Evolutionary conservation across 2,797 vertebrate species (phyloP).

Genomic region (Microctenopoma steveboyesi): DNA sequence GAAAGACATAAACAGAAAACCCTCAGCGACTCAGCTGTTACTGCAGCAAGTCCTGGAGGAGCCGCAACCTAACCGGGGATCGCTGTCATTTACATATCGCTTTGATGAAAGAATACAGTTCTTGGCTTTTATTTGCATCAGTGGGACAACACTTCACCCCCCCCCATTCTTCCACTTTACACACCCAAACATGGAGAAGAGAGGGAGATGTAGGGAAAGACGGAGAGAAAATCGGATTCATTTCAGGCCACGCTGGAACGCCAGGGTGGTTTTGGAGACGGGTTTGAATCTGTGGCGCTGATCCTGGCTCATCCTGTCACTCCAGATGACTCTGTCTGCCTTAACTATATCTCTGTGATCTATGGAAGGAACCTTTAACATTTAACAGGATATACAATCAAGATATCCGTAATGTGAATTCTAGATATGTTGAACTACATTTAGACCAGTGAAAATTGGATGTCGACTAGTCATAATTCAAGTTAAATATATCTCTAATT

Average conservation of each 20-base stretch:
- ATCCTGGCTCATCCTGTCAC: too few species aligned
- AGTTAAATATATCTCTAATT: too few species aligned
- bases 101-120: constrained; percentile 75
- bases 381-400: too few species aligned
- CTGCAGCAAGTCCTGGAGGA: constrained; percentile 70
- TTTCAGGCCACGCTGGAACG: constrained; percentile 36
- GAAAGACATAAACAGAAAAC: constrained; percentile 56
- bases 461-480: too few species aligned
- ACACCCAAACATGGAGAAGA: constrained; percentile 1
- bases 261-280: constrained; percentile 24
- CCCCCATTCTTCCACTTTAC: constrained; percentile 12
- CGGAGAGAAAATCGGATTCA: background rate
- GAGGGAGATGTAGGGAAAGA: background rate
- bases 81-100: constrained; percentile 74
- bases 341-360: too few species aligned
- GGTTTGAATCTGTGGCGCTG: constrained; percentile 5
- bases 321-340: too few species aligned
- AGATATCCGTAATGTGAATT: too few species aligned
- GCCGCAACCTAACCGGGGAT: constrained; percentile 54
- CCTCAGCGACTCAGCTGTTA: constrained; percentile 51
- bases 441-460: too few species aligned
- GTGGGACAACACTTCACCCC: constrained; percentile 37
- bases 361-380: too few species aligned
- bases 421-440: too few species aligned
- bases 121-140: constrained; percentile 71